Percentiles rank a stretch among this genome's conserved stretches.
These are phyloP conservation scores for Drosophila varians DNA, from an alignment of 1,140 invertebrate species.

Conservation along the genomic window DNA sequence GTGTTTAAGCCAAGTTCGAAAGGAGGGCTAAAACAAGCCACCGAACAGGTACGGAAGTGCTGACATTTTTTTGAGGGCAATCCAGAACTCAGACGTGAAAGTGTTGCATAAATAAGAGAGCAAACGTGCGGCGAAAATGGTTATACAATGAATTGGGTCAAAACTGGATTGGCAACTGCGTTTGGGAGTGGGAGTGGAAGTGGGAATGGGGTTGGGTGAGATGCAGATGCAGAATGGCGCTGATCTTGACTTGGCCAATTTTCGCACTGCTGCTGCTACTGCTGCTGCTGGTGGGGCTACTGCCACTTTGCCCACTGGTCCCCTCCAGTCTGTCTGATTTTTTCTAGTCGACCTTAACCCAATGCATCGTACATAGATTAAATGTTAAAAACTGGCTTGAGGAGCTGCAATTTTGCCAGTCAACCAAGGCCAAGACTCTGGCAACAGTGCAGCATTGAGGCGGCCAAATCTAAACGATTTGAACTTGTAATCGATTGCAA, in stretches of 20 bases:
- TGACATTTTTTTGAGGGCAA: slow-evolving; percentile 1
- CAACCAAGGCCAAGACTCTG: slow-evolving; percentile 74
- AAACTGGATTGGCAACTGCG: background rate
- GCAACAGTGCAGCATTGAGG: slow-evolving; percentile 57
- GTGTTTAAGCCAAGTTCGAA: slow-evolving; percentile 26
- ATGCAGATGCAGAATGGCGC: background rate
- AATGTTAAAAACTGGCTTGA: slow-evolving; percentile 77
- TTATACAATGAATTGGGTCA: background rate
- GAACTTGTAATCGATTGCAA: slow-evolving; percentile 81
- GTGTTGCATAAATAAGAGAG: slow-evolving; percentile 48
- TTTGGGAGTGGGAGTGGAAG: background rate
- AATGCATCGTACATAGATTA: slow-evolving; percentile 79
- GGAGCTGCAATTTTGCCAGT: slow-evolving; percentile 77
- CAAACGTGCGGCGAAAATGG: background rate
- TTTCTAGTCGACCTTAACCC: slow-evolving; percentile 82
- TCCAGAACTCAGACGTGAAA: slow-evolving; percentile 33
- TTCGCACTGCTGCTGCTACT: slow-evolving; percentile 4
- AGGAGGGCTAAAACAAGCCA: slow-evolving; percentile 11
- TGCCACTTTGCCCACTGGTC: slow-evolving; percentile 23
- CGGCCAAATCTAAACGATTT: slow-evolving; percentile 78
- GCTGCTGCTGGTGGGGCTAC: background rate
- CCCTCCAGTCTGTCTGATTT: slow-evolving; percentile 55
- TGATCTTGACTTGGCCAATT: slow-evolving; percentile 8
- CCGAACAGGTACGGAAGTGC: slow-evolving; percentile 72
- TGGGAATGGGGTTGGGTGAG: background rate